Base-by-base conservation (phyloP, 35 echinoderm and acorn worm species). In the Chiridota heheva region DNA sequence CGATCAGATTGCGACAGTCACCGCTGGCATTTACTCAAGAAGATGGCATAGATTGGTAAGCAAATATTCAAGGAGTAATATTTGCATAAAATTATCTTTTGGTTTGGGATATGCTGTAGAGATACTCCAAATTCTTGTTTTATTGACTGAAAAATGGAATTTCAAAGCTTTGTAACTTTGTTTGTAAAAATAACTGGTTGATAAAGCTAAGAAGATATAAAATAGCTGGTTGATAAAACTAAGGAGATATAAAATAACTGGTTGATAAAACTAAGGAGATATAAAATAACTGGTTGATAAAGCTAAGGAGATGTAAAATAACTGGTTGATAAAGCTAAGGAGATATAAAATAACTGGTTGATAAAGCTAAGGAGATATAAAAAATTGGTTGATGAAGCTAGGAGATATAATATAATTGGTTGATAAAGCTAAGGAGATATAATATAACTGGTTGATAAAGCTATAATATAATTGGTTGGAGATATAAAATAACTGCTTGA, bases 21-120 rank as follows among this genome's bases (percentile, higher is more conserved):
- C 81, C 25, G 73, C 85, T 36, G 67, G 78, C 8, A 76, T 73
- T 25, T 48, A 32, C 7, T 80, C 85, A 13, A 37, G 42, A 6
- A 70, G 75, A 29, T 87, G 85, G 85, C 59, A 80, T 27, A 66
- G 71, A 57, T 34, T 87, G 37, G 85, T 87, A 80, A 79, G 75
- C 58, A 0, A 22, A 63, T 16, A 29, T 4, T 60, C n/a, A 63
- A n/a, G n/a, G 10, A 8, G 26, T 33, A 80, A 63, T 20, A 20
- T 31, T 8, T 13, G 8, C 68, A 22, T 39, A 15, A 39, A 16
- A 40, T 71, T 38, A 39, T 39, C 5, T 71, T 27, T 39, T 40
- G 42, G 13, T 39, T 71, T 6, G 5, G 13, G 16, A 40, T 5
- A 39, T 41, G 6, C 35, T 13, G 35, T 13, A 15, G 38, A 71